Percentiles rank a stretch among this genome's conserved stretches.
Conservation (phyloP, 2,888 invertebrate genomes). For the Aporophyla lueneburgensis region DNA sequence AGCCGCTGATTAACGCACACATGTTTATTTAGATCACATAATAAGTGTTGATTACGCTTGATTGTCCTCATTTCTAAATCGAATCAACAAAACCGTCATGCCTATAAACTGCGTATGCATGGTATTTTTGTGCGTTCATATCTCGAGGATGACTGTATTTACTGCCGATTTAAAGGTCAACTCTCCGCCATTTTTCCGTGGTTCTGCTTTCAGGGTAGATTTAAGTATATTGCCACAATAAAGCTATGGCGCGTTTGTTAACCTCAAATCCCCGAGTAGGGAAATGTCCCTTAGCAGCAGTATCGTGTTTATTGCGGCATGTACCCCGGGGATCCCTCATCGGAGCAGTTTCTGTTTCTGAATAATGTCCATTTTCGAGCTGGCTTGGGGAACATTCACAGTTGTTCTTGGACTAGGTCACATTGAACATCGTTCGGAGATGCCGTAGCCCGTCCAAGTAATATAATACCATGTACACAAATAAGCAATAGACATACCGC, state of each 20-base stretch:
- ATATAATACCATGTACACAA: constrained; percentile 11
- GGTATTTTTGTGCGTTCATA: constrained; percentile 24
- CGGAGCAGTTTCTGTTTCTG: background rate
- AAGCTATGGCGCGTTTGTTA: constrained; percentile 18
- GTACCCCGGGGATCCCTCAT: constrained; percentile 12
- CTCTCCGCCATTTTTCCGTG: background rate
- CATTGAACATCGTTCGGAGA: constrained; percentile 1
- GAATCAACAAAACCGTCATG: constrained; percentile 2
- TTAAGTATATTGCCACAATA: constrained; percentile 1
- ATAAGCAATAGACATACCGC: constrained; percentile 12
- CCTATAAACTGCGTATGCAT: background rate
- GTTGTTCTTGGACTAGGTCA: constrained; percentile 11
- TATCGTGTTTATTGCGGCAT: constrained; percentile 21
- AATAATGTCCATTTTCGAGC: background rate
- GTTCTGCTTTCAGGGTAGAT: background rate
- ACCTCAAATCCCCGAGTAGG: constrained; percentile 7
- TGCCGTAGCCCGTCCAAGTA: background rate
- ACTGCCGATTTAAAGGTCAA: background rate
- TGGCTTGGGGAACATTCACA: constrained; percentile 1
- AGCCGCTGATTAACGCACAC: constrained; percentile 7
- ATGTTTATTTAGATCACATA: background rate
- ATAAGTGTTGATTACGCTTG: background rate
- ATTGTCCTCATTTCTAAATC: constrained; percentile 10
- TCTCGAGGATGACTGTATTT: constrained; percentile 3
- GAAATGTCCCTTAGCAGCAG: constrained; percentile 1